These are phyloP conservation scores for Oryzias celebensis DNA, from an alignment of 2,113 vertebrate species.

Conservation along the genomic window DNA sequence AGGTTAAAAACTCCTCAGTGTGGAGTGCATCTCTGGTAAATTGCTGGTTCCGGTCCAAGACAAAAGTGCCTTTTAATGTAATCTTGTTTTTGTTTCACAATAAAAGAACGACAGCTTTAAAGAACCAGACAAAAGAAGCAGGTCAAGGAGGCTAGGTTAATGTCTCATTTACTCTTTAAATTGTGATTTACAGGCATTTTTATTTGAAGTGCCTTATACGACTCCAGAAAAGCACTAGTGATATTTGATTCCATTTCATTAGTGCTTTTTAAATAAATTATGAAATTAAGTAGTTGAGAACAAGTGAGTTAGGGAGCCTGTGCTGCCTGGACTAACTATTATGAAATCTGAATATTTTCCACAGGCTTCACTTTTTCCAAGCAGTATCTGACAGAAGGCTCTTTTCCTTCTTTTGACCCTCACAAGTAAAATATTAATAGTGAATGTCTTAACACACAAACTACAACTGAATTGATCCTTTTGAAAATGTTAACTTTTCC, in stretches of 20 bases:
- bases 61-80: conserved; percentile 16
- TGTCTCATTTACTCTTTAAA: conserved; percentile 16
- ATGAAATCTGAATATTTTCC: conserved; percentile 50
- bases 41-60: conserved; percentile 15
- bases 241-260: no score
- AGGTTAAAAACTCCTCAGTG: conserved; percentile 14
- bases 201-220: no score
- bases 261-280: not conserved
- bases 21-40: conserved; percentile 14
- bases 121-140: not conserved
- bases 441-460: not conserved
- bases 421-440: not conserved
- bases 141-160: conserved; percentile 9
- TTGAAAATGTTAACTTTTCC: no score
- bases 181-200: conserved; percentile 6
- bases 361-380: conserved; percentile 70
- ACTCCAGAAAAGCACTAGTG: no score
- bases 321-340: conserved; percentile 70
- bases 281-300: conserved; percentile 46
- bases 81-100: conserved; percentile 13
- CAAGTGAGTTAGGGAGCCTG: conserved; percentile 68
- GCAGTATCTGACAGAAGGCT: conserved; percentile 61
- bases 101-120: not conserved
- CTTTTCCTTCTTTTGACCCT: not conserved
- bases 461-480: not conserved